Conservation (phyloP, 1,140 invertebrate species). For the Lordiphosa clarofinis region DNA sequence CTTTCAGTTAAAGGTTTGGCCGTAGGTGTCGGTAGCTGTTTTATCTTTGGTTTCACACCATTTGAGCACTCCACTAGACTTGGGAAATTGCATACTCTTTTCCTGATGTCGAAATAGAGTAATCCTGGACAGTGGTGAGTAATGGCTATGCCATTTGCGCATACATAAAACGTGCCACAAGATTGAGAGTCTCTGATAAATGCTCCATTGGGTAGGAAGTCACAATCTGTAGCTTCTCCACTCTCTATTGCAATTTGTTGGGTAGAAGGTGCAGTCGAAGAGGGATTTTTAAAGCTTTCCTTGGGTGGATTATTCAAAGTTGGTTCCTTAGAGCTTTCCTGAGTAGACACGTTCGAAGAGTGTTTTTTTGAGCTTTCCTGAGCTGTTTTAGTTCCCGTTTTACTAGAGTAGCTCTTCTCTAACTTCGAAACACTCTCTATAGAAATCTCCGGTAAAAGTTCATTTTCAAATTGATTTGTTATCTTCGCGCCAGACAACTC, state of each 20-base stretch:
- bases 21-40: background rate
- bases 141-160: slow-evolving; percentile 28
- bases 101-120: slow-evolving; percentile 46
- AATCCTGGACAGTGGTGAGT: slow-evolving; percentile 26
- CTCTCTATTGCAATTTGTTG: background rate
- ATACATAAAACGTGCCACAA: slow-evolving; percentile 43
- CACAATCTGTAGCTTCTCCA: slow-evolving; percentile 4
- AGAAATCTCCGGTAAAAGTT: background rate
- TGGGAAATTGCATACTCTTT: slow-evolving; percentile 50
- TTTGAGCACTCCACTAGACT: slow-evolving; percentile 38
- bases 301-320: background rate
- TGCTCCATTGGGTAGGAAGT: slow-evolving; percentile 25
- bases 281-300: slow-evolving; percentile 1
- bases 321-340: too few species aligned
- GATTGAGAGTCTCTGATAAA: slow-evolving; percentile 26
- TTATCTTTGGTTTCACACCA: background rate
- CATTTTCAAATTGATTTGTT: background rate
- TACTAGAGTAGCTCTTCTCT: too few species aligned
- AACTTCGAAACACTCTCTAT: too few species aligned
- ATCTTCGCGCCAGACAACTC: background rate
- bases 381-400: background rate
- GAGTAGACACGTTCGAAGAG: too few species aligned
- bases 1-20: background rate
- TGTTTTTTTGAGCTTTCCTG: too few species aligned
- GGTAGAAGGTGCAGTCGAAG: too few species aligned